These are phyloP conservation scores for silkworm (Bombyx mori) DNA, from an alignment of 1,140 invertebrate species.

Conservation along the genomic window DNA sequence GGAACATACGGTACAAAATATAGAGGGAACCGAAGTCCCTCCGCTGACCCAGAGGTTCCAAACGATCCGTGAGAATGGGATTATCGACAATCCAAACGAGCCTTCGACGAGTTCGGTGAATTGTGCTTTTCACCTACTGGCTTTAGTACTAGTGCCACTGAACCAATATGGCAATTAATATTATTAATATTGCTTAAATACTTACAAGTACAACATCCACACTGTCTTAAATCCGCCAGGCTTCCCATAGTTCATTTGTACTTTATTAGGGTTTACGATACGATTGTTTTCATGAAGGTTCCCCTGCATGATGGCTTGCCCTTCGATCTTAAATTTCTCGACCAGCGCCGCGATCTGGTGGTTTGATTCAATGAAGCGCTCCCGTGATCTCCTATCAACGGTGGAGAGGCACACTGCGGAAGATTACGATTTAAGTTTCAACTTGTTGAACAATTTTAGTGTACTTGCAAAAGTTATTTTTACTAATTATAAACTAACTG, in stretches of 20 bases:
- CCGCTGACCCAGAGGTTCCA: no score
- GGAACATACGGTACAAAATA: no score
- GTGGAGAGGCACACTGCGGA: slow-evolving; percentile 88
- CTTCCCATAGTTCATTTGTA: slow-evolving; percentile 81
- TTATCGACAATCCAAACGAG: no score
- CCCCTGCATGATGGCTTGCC: slow-evolving; percentile 62
- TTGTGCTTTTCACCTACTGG: no score
- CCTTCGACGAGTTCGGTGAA: no score
- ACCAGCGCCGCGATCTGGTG: slow-evolving; percentile 92
- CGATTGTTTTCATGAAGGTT: slow-evolving; percentile 54
- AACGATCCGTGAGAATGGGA: no score
- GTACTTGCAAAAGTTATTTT: no score
- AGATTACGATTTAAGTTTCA: neutral
- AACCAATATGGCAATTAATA: no score
- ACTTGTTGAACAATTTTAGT: no score
- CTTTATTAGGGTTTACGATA: slow-evolving; percentile 72
- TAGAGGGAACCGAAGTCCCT: no score
- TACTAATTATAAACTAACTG: no score
- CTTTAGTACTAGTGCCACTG: no score
- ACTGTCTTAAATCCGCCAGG: slow-evolving; percentile 81
- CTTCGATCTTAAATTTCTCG: slow-evolving; percentile 90
- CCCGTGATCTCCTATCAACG: slow-evolving; percentile 88
- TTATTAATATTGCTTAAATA: slow-evolving; percentile 10
- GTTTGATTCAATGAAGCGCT: slow-evolving; percentile 92
- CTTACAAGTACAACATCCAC: slow-evolving; percentile 84